phyloP scores from a whole-genome alignment of 92 coral and sea anemone genomes.

The Zoanthus solanderi region DNA sequence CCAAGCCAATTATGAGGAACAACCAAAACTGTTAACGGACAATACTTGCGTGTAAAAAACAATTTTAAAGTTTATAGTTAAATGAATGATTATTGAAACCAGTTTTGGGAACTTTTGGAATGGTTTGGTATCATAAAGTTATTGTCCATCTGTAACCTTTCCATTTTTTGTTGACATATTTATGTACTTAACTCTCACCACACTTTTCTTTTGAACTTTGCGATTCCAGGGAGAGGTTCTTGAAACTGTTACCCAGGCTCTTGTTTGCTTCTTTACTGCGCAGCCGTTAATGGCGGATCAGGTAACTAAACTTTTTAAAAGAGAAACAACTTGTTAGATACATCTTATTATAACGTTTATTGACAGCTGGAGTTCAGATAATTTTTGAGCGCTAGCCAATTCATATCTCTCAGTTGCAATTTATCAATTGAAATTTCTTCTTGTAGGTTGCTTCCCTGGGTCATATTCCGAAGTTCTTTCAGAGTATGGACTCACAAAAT shows the following conservation, averaged over 20 bases:
- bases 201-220: background rate
- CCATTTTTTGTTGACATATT: too few species aligned
- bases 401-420: background rate
- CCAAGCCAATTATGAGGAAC: too few species aligned
- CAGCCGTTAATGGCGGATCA: slow-evolving; percentile 94
- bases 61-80: too few species aligned
- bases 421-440: background rate
- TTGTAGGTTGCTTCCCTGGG: slow-evolving; percentile 93
- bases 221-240: slow-evolving; percentile 76
- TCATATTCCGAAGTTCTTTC: slow-evolving; percentile 86
- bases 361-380: background rate
- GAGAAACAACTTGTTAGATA: background rate
- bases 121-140: too few species aligned
- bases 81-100: too few species aligned
- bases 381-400: background rate
- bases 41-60: too few species aligned
- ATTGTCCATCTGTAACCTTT: too few species aligned
- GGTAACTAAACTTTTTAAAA: slow-evolving; percentile 45
- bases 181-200: background rate
- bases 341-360: background rate
- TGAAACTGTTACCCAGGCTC: slow-evolving; percentile 94
- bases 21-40: too few species aligned
- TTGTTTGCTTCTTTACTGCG: slow-evolving; percentile 84
- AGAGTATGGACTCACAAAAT: slow-evolving; percentile 89
- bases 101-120: too few species aligned